These are phyloP conservation scores for Sebastiscus albofasciatus DNA, from an alignment of 2,797 vertebrate species.

Conservation along the genomic window DNA sequence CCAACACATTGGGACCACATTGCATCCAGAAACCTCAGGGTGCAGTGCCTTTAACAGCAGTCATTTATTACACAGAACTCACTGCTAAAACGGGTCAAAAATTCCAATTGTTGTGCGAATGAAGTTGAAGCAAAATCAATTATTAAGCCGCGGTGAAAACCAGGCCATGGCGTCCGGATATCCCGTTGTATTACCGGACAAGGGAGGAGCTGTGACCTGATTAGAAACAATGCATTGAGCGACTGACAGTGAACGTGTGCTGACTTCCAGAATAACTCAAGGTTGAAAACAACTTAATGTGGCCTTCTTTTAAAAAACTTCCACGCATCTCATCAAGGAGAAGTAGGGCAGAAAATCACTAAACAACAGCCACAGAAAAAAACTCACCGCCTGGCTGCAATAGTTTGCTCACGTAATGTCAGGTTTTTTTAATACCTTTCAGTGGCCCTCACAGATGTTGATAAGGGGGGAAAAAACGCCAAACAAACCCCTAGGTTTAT, in stretches of 20 bases:
- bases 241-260: conserved; percentile 15
- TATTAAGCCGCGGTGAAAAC: conserved; percentile 15
- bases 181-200: conserved; percentile 18
- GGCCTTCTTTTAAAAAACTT: conserved; percentile 47
- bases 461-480: background rate
- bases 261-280: conserved; percentile 46
- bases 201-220: conserved; percentile 50
- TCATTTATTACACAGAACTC: background rate
- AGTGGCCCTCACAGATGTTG: conserved; percentile 34
- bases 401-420: conserved; percentile 40
- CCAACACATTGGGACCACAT: background rate
- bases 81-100: conserved; percentile 27
- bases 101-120: background rate
- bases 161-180: conserved; percentile 4
- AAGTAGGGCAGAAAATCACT: conserved; percentile 59
- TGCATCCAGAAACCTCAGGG: background rate
- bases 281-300: conserved; percentile 35
- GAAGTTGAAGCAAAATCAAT: conserved; percentile 37
- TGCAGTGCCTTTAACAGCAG: background rate
- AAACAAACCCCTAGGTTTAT: conserved; percentile 37
- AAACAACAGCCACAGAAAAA: conserved; percentile 9
- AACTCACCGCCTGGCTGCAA: conserved; percentile 9
- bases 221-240: conserved; percentile 39
- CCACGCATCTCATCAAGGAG: conserved; percentile 41
- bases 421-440: conserved; percentile 32